These are phyloP conservation scores for Drosophila lowei DNA, from an alignment of 1,140 invertebrate species.

Conservation along the genomic window DNA sequence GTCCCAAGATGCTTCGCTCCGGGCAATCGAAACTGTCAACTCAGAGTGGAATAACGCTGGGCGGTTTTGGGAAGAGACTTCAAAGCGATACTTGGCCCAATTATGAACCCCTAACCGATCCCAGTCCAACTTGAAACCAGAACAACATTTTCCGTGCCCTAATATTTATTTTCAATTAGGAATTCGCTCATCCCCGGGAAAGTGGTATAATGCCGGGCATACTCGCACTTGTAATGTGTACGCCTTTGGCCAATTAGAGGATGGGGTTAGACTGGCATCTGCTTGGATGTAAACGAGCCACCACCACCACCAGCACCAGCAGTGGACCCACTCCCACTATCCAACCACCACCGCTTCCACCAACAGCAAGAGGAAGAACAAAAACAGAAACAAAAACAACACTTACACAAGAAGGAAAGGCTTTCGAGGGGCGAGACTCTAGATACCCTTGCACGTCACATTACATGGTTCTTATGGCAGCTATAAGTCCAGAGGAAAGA, in stretches of 20 bases:
- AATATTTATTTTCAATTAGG: conserved; percentile 79
- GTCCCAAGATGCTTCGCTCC: conserved; percentile 1
- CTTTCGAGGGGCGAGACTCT: too few species aligned
- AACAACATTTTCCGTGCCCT: conserved; percentile 56
- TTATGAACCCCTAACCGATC: conserved; percentile 11
- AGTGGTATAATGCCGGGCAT: background rate
- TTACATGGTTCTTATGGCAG: too few species aligned
- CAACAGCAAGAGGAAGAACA: conserved; percentile 33
- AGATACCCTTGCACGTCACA: too few species aligned
- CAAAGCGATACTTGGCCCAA: conserved; percentile 9
- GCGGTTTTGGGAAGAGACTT: conserved; percentile 7
- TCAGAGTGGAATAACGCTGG: background rate
- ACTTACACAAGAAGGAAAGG: conserved; percentile 32
- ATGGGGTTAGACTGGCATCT: conserved; percentile 68
- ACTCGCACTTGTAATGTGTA: conserved; percentile 22
- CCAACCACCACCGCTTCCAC: conserved; percentile 18
- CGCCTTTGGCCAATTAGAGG: conserved; percentile 77
- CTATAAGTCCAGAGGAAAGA: too few species aligned
- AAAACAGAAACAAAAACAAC: conserved; percentile 57
- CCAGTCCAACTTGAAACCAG: conserved; percentile 14
- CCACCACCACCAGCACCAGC: conserved; percentile 27
- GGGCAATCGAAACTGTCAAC: conserved; percentile 23
- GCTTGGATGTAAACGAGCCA: conserved; percentile 64
- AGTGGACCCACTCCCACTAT: conserved; percentile 11
- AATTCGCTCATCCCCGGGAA: conserved; percentile 44